Conservation (phyloP, 2,888 invertebrate genomes). For the Pristionchus maxplancki region DNA sequence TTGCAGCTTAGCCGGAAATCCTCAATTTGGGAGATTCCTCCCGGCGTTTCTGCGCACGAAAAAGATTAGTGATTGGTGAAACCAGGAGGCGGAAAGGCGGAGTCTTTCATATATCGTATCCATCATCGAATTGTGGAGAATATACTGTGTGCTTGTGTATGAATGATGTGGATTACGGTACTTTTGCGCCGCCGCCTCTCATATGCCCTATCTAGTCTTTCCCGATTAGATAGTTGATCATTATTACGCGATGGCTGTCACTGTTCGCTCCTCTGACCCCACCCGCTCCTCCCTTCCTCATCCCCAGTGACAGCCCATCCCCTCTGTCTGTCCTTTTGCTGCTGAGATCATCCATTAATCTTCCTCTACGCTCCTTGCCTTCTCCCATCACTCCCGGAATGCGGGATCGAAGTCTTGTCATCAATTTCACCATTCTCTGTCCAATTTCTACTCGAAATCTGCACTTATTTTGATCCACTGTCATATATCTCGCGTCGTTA, state of each 20-base stretch:
- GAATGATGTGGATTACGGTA: neutral
- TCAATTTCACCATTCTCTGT: neutral
- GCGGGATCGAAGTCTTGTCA: neutral
- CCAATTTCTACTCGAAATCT: neutral
- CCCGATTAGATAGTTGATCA: neutral
- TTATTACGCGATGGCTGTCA: conserved; percentile 40
- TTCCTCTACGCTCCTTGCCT: too few relatives aligned
- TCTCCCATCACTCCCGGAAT: neutral
- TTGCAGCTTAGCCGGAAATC: neutral
- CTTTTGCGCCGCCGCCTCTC: neutral
- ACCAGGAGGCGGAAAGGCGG: neutral
- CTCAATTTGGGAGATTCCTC: conserved; percentile 32
- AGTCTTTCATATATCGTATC: neutral
- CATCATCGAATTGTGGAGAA: neutral
- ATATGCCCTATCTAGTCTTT: neutral
- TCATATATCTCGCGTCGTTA: neutral
- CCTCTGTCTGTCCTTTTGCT: neutral
- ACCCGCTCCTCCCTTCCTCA: neutral
- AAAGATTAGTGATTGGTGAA: neutral
- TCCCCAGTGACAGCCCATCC: neutral
- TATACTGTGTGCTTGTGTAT: neutral
- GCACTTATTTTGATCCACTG: too few relatives aligned
- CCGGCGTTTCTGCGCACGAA: neutral
- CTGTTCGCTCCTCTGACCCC: neutral
- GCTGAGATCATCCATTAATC: neutral